phyloP scores from a whole-genome alignment of 2,113 vertebrate species.

The Cyanoramphus novaezelandiae region DNA sequence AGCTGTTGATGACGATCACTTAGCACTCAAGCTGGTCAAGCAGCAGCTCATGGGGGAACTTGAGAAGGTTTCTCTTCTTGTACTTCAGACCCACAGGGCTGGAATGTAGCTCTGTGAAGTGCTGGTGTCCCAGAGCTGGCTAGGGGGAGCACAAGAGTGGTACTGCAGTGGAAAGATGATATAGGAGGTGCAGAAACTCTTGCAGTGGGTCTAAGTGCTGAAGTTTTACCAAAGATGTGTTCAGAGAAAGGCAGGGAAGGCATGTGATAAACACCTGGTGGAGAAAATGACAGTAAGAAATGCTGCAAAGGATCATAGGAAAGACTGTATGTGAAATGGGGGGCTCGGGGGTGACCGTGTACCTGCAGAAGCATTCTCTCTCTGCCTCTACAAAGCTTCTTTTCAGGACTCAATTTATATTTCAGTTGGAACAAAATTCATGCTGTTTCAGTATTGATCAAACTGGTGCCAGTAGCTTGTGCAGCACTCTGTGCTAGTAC shows the following conservation, averaged over 20 bases:
- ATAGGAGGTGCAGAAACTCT: not conserved
- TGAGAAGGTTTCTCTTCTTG: not conserved
- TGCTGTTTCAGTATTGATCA: not conserved
- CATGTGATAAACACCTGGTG: not conserved
- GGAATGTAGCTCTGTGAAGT: not conserved
- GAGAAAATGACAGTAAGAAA: not conserved
- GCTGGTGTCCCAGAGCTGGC: not conserved
- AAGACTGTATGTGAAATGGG: not conserved
- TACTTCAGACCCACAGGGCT: not conserved
- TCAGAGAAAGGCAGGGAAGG: not conserved
- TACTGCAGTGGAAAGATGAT: not conserved
- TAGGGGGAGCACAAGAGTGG: fast-evolving
- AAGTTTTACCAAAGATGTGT: not conserved
- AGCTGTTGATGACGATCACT: not conserved
- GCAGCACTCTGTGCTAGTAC: not conserved
- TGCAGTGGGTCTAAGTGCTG: not conserved
- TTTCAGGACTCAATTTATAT: not conserved
- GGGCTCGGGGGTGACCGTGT: not conserved
- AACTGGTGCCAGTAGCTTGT: not conserved
- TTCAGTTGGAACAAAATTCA: not conserved
- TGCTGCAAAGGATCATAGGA: not conserved
- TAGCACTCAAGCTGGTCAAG: not conserved
- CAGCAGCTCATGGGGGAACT: not conserved
- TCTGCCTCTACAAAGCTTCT: not conserved
- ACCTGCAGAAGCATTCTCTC: not conserved